Evolutionary conservation across 2,888 invertebrate genomes (phyloP).

Genomic region (Leucophenga maculata): DNA sequence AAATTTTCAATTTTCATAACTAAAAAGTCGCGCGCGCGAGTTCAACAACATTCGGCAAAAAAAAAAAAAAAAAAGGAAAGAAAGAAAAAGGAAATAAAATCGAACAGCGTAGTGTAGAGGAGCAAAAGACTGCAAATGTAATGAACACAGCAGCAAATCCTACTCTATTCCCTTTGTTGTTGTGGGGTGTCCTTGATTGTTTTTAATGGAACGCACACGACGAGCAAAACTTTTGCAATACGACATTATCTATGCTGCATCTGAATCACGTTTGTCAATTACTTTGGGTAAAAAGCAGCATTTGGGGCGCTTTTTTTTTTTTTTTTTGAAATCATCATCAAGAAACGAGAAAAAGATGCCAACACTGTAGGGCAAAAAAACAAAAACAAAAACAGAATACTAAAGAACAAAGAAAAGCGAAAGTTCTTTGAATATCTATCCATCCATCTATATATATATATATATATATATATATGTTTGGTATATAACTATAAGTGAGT

Average conservation of each 20-base stretch:
- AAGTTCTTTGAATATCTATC: neutral
- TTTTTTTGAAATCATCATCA: no score
- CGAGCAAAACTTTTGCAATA: conserved; percentile 38
- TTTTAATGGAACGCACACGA: conserved; percentile 47
- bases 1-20: conserved; percentile 62
- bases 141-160: neutral
- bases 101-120: no score
- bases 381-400: no score
- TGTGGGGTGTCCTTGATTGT: conserved; percentile 52
- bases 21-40: conserved; percentile 20
- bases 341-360: no score
- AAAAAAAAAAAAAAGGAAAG: no score
- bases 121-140: no score
- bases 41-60: no score
- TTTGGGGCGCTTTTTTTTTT: conserved; percentile 44
- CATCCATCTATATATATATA: no score
- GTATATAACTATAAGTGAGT: neutral
- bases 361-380: no score
- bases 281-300: conserved; percentile 51
- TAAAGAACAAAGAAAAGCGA: neutral
- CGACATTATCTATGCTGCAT: conserved; percentile 46
- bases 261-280: conserved; percentile 63
- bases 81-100: no score
- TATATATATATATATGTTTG: no score
- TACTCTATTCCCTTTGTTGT: neutral